Conservation (phyloP, 2,113 vertebrate genomes). For the Acanthisitta chloris region DNA sequence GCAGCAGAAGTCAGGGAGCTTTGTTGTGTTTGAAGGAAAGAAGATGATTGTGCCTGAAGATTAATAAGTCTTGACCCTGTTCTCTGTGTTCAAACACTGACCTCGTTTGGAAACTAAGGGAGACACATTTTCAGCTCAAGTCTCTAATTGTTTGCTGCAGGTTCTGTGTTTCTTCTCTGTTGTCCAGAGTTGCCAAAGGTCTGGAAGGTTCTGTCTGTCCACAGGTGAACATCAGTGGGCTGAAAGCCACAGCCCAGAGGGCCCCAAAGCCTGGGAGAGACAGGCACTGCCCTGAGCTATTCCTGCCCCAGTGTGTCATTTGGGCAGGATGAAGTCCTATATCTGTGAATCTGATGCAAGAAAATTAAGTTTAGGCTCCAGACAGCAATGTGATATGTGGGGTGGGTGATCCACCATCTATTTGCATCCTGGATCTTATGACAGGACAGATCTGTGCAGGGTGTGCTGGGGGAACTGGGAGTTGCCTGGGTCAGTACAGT, state of each 20-base stretch:
- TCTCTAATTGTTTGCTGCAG: not conserved
- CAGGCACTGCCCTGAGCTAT: not conserved
- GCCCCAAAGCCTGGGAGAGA: not conserved
- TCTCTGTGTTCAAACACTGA: not conserved
- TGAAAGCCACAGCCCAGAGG: not conserved
- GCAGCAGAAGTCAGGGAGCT: not conserved
- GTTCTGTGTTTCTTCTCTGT: not conserved
- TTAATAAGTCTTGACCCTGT: rapidly evolving
- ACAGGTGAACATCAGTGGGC: not conserved
- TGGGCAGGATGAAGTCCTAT: not conserved
- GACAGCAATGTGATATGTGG: not conserved
- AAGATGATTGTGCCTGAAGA: not conserved
- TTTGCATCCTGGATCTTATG: not conserved
- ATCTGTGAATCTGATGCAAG: not conserved
- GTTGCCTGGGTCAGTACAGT: not conserved
- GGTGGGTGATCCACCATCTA: not conserved
- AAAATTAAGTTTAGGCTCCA: not conserved
- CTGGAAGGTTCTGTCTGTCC: not conserved
- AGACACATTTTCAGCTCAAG: not conserved
- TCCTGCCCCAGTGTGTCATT: not conserved
- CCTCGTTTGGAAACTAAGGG: not conserved
- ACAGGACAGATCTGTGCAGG: not conserved
- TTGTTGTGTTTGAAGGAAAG: rapidly evolving
- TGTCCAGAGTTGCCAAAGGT: not conserved
- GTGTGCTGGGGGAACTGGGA: not conserved